Conservation (phyloP, 2,888 invertebrate genomes). For the Allophyes oxyacanthae region DNA sequence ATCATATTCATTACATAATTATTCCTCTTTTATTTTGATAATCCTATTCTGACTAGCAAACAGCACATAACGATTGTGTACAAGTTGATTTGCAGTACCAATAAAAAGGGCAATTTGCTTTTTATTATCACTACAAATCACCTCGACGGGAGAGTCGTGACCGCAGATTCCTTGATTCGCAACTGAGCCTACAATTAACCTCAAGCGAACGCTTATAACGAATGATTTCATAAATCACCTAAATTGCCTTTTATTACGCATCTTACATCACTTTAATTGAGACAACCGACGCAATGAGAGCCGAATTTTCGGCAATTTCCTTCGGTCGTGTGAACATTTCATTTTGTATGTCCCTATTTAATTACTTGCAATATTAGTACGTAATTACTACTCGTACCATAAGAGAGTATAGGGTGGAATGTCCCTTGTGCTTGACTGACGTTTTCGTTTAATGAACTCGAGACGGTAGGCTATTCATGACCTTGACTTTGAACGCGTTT, state of each 20-base stretch:
- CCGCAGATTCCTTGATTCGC: conserved; percentile 60
- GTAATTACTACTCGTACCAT: conserved; percentile 31
- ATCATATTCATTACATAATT: too few species aligned
- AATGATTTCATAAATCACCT: conserved; percentile 85
- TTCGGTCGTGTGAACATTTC: conserved; percentile 49
- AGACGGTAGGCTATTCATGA: too few species aligned
- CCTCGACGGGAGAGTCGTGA: conserved; percentile 29
- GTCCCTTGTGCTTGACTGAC: too few species aligned
- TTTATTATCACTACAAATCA: conserved; percentile 50
- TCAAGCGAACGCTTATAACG: conserved; percentile 70
- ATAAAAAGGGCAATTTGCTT: conserved; percentile 41
- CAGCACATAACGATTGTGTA: conserved; percentile 3
- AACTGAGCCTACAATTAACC: conserved; percentile 81
- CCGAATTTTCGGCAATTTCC: conserved; percentile 71
- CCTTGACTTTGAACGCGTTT: too few species aligned
- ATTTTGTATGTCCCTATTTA: conserved; percentile 44
- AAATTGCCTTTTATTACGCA: conserved; percentile 84
- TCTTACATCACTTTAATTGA: conserved; percentile 86
- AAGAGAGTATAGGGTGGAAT: too few species aligned
- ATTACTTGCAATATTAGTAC: conserved; percentile 42
- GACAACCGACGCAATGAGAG: conserved; percentile 68
- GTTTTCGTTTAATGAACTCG: not conserved
- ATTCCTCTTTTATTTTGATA: not conserved
- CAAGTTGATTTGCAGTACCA: conserved; percentile 39
- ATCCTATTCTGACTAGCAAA: conserved; percentile 9